Percentiles rank a stretch among this genome's conserved stretches.
Evolutionary conservation across 1,140 invertebrate genomes (phyloP).

Genomic region (Hetaerina americana): DNA sequence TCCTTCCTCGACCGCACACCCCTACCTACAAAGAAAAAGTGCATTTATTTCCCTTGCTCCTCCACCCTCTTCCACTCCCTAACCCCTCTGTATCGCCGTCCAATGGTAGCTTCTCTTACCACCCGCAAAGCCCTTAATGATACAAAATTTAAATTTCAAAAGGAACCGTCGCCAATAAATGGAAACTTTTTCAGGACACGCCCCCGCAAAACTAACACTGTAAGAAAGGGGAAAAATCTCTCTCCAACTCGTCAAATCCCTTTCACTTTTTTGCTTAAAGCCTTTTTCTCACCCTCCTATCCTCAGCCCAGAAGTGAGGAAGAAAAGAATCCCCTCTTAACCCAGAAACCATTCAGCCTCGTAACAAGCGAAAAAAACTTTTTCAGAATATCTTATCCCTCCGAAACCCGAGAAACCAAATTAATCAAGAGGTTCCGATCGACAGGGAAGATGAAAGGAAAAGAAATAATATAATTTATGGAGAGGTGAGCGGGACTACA

Average conservation of each 20-base stretch:
- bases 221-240: background rate
- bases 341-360: background rate
- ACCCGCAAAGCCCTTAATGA: too few species aligned
- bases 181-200: background rate
- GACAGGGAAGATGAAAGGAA: too few species aligned
- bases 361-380: background rate
- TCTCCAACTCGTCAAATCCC: background rate
- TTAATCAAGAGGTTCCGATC: too few species aligned
- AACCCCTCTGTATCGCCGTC: too few species aligned
- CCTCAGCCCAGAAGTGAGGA: too few species aligned
- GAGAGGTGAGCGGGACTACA: too few species aligned
- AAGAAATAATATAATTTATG: too few species aligned
- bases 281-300: background rate
- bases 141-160: background rate
- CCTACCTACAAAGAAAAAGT: background rate
- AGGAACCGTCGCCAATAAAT: background rate
- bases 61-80: too few species aligned
- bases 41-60: background rate
- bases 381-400: background rate
- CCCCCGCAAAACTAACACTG: background rate
- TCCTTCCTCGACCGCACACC: background rate
- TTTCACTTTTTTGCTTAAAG: background rate
- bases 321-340: background rate
- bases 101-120: too few species aligned
- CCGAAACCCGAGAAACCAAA: too few species aligned